These are phyloP conservation scores for Gryllus bimaculatus DNA, from an alignment of 1,140 invertebrate genomes.

Conservation along the genomic window DNA sequence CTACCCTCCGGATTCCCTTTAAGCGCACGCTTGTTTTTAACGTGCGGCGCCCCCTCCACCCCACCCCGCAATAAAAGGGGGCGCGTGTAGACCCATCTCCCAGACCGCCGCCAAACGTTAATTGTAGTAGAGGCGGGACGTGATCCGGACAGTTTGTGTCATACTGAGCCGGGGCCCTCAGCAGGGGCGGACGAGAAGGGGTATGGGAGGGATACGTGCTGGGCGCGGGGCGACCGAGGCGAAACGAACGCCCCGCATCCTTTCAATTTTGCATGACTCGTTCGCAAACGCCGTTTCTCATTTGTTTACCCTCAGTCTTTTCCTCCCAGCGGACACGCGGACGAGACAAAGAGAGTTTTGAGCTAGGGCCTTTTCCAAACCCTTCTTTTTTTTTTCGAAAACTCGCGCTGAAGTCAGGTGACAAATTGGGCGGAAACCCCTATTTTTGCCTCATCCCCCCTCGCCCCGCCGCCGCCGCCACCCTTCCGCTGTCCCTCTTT, in stretches of 20 bases:
- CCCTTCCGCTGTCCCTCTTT: not conserved
- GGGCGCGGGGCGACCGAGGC: not conserved
- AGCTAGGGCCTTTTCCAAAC: not conserved
- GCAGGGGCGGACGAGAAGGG: no score
- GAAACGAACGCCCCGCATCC: not conserved
- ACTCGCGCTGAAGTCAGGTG: not conserved
- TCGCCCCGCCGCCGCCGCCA: no score
- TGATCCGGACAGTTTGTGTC: no score
- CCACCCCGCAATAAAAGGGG: not conserved
- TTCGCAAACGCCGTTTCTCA: constrained; percentile 2
- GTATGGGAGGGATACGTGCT: not conserved
- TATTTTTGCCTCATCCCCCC: not conserved
- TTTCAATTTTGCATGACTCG: not conserved
- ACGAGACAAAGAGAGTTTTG: not conserved
- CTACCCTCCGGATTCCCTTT: not conserved
- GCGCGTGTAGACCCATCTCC: no score
- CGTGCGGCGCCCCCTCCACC: no score
- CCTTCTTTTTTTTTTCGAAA: not conserved
- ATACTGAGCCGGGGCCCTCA: no score
- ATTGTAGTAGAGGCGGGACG: no score
- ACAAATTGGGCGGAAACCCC: constrained; percentile 3
- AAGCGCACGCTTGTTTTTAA: not conserved
- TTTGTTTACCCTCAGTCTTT: not conserved
- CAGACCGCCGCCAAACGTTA: no score
- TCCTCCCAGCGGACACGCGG: not conserved